A percentile compares a stretch with the other conserved stretches of the same genome.
Evolutionary conservation across 2,888 invertebrate species (phyloP).

Genomic region (Colostygia pectinataria): DNA sequence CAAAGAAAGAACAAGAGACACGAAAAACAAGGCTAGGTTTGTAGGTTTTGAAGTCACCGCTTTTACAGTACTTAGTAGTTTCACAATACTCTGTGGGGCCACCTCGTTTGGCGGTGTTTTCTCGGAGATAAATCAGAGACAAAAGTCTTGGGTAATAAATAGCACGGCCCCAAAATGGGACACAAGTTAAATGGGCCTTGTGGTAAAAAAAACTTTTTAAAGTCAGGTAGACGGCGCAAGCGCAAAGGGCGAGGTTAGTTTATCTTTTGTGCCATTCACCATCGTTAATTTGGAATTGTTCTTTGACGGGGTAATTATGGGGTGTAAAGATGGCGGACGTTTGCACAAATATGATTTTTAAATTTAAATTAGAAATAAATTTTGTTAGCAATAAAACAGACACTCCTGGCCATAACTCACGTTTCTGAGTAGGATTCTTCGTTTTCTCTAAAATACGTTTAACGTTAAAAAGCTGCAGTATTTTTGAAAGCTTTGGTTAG

Average conservation of each 20-base stretch:
- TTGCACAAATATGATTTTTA: slow-evolving; percentile 13
- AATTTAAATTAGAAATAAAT: slow-evolving; percentile 1
- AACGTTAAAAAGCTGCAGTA: too few relatives aligned
- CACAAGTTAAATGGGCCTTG: slow-evolving; percentile 53
- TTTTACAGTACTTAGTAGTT: slow-evolving; percentile 3
- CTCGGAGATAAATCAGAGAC: slow-evolving; percentile 49
- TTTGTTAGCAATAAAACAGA: background rate
- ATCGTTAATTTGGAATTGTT: slow-evolving; percentile 45
- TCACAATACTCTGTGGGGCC: slow-evolving; percentile 13
- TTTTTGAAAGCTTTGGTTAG: too few relatives aligned
- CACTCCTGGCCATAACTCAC: background rate
- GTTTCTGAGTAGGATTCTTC: background rate
- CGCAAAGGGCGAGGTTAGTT: slow-evolving; percentile 38
- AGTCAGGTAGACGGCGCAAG: slow-evolving; percentile 60
- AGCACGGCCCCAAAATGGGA: slow-evolving; percentile 57
- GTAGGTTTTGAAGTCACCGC: slow-evolving; percentile 29
- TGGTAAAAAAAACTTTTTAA: slow-evolving; percentile 49
- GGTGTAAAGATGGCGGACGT: slow-evolving; percentile 23
- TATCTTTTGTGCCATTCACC: slow-evolving; percentile 40
- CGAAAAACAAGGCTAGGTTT: too few relatives aligned
- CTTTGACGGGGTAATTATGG: slow-evolving; percentile 45
- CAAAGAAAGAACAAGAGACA: too few relatives aligned
- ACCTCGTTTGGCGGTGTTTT: slow-evolving; percentile 54
- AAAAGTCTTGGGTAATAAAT: slow-evolving; percentile 63
- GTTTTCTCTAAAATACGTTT: too few relatives aligned